Conservation (phyloP, 2,113 vertebrate species). For the Pangasianodon gigas region DNA sequence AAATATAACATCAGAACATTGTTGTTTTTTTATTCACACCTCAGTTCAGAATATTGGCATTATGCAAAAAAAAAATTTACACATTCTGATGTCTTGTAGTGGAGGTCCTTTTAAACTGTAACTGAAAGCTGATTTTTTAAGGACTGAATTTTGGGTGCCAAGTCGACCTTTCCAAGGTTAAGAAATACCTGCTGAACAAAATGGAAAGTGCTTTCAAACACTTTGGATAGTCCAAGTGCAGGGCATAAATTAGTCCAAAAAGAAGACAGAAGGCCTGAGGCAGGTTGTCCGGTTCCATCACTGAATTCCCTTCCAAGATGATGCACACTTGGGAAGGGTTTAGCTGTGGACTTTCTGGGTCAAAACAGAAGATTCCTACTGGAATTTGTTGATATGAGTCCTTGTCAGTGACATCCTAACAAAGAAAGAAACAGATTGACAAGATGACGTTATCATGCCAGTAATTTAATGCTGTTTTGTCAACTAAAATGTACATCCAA, state of each 20-base stretch:
- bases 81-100: too few relatives aligned
- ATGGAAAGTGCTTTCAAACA: not conserved
- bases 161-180: slow-evolving; percentile 4
- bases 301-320: not conserved
- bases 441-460: not conserved
- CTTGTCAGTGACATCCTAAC: too few relatives aligned
- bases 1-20: too few relatives aligned
- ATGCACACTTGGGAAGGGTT: not conserved
- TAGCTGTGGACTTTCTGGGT: too few relatives aligned
- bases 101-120: too few relatives aligned
- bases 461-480: not conserved
- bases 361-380: too few relatives aligned
- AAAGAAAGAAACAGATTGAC: not conserved
- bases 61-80: too few relatives aligned
- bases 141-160: slow-evolving; percentile 30
- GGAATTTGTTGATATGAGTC: not conserved
- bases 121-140: slow-evolving; percentile 4
- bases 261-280: slow-evolving; percentile 36
- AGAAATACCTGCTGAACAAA: slow-evolving; percentile 38
- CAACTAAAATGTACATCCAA: too few relatives aligned
- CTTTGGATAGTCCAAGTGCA: slow-evolving; percentile 28
- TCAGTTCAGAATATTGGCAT: too few relatives aligned
- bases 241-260: slow-evolving; percentile 39
- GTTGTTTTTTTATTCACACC: too few relatives aligned
- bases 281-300: not conserved